Conservation (phyloP, 1,140 invertebrate genomes). For the Epicauta chinensis region DNA sequence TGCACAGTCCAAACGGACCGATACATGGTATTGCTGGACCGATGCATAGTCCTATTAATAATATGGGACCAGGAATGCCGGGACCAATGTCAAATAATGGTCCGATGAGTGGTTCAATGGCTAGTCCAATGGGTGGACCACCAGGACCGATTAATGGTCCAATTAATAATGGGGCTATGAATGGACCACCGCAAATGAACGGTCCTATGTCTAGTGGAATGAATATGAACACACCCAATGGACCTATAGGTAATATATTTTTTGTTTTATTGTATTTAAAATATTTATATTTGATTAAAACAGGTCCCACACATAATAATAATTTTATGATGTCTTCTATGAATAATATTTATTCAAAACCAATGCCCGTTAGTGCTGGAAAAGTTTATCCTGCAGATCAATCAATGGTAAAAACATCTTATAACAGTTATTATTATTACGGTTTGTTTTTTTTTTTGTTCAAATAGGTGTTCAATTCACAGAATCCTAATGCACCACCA, state of each 20-base stretch:
- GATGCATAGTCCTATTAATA: slow-evolving; percentile 55
- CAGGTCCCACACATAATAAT: slow-evolving; percentile 45
- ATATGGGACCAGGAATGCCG: slow-evolving; percentile 56
- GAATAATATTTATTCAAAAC: slow-evolving; percentile 59
- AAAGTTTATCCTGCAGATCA: slow-evolving; percentile 94
- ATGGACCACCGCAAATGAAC: slow-evolving; percentile 34
- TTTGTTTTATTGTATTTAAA: not conserved
- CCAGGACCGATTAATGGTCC: slow-evolving; percentile 54
- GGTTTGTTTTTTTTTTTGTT: not conserved
- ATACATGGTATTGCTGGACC: slow-evolving; percentile 37
- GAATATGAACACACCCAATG: slow-evolving; percentile 46
- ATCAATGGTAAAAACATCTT: slow-evolving; percentile 62
- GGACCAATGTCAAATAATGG: slow-evolving; percentile 49
- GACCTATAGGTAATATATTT: slow-evolving; percentile 29
- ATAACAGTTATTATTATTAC: not conserved
- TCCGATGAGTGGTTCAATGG: slow-evolving; percentile 67
- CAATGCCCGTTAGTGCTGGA: slow-evolving; percentile 83
- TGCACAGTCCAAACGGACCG: slow-evolving; percentile 38
- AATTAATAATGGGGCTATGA: slow-evolving; percentile 32
- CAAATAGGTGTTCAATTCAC: slow-evolving; percentile 78
- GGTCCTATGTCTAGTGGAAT: slow-evolving; percentile 46
- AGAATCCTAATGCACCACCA: slow-evolving; percentile 96
- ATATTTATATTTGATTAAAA: slow-evolving; percentile 2
- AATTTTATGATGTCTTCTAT: slow-evolving; percentile 53
- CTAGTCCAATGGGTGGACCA: slow-evolving; percentile 38